Evolutionary conservation across 1,140 invertebrate genomes (phyloP).

Genomic region (Acromyrmex echinatior): DNA sequence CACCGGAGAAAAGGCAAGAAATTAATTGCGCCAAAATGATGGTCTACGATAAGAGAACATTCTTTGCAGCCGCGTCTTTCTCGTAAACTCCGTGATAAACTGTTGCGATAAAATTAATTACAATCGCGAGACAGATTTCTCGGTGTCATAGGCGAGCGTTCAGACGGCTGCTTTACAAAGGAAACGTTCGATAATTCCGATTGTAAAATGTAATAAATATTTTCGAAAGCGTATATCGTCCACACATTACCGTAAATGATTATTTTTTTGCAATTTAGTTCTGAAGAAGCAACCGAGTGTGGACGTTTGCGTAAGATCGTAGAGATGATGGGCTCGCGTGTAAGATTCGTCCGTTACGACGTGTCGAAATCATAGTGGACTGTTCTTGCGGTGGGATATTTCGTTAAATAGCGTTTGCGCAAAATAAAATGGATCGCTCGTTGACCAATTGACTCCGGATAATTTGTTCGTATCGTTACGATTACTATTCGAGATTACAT

Average conservation of each 20-base stretch:
- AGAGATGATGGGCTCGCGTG: conserved; percentile 15
- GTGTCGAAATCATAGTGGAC: conserved; percentile 32
- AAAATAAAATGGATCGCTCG: conserved; percentile 26
- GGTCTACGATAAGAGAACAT: background rate
- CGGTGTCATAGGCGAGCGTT: background rate
- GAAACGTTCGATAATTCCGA: conserved; percentile 13
- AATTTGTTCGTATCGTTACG: conserved; percentile 25
- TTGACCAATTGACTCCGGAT: conserved; percentile 12
- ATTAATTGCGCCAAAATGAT: conserved; percentile 20
- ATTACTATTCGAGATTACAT: background rate
- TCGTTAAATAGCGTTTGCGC: conserved; percentile 37
- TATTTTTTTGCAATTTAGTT: conserved; percentile 35
- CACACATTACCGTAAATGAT: conserved; percentile 1
- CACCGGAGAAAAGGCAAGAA: background rate
- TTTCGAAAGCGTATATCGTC: background rate
- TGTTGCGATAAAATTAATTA: conserved; percentile 35
- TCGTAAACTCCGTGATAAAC: conserved; percentile 25
- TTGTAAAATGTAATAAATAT: conserved; percentile 10
- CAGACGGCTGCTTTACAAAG: background rate
- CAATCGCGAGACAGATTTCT: background rate
- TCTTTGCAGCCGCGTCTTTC: conserved; percentile 1
- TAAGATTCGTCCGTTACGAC: conserved; percentile 11
- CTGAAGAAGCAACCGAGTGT: conserved; percentile 7
- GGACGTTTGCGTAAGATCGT: conserved; percentile 25
- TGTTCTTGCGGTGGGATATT: background rate